Percentiles rank a stretch among this genome's conserved stretches.
phyloP scores from a whole-genome alignment of 2,113 vertebrate species.

The Hippocampus zosterae region DNA sequence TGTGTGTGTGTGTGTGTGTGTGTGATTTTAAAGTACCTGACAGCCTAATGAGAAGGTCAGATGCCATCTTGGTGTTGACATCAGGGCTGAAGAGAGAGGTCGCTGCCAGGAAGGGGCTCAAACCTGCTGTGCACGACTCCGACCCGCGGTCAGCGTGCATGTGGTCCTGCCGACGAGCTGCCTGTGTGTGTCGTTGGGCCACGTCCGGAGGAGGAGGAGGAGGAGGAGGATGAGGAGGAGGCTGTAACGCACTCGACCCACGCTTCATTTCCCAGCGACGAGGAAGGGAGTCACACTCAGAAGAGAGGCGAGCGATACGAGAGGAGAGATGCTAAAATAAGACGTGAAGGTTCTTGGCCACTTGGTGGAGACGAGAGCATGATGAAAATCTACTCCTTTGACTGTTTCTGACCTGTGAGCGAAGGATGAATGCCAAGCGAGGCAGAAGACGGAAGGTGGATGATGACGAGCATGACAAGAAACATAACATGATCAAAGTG shows the following conservation, averaged over 20 bases:
- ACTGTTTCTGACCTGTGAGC: slow-evolving; percentile 50
- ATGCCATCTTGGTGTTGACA: slow-evolving; percentile 66
- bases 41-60: slow-evolving; percentile 66
- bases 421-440: slow-evolving; percentile 17
- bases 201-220: slow-evolving; percentile 27
- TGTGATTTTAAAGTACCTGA: slow-evolving; percentile 45
- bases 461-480: slow-evolving; percentile 12
- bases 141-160: neutral
- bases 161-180: neutral
- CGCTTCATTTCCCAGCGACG: slow-evolving; percentile 57
- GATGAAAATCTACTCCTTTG: slow-evolving; percentile 43
- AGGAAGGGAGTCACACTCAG: slow-evolving; percentile 51
- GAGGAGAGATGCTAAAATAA: slow-evolving; percentile 54
- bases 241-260: slow-evolving; percentile 62
- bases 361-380: slow-evolving; percentile 47
- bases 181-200: slow-evolving; percentile 47
- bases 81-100: slow-evolving; percentile 69
- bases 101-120: slow-evolving; percentile 59
- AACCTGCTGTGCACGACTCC: slow-evolving; percentile 29
- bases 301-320: slow-evolving; percentile 42
- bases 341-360: slow-evolving; percentile 38
- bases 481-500: slow-evolving; percentile 38
- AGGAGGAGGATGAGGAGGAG: slow-evolving; percentile 16
- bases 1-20: neutral
- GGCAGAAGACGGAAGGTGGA: neutral